Base-by-base conservation (phyloP, 2,113 vertebrate species). In the Cyphomyrus discorhynchus region DNA sequence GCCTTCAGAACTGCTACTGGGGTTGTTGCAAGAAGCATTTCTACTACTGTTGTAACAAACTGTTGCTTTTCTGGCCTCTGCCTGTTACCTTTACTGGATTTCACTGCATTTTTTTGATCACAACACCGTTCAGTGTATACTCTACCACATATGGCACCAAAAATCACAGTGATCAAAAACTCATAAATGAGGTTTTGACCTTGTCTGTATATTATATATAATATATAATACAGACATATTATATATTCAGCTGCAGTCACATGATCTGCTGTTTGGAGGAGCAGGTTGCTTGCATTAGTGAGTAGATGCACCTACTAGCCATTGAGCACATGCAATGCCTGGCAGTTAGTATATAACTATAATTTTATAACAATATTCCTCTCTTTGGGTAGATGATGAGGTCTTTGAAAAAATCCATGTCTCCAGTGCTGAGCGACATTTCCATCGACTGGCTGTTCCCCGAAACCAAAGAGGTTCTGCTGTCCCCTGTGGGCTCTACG, bases 361-460 rank as follows among this genome's bases (percentile, higher is more conserved):
- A 24, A 21, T 5, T 2, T 7, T 62, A 86, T 49, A 4, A 31
- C 42, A 11, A 27, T 53, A 53, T 88, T 35, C 2, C 53, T 84
- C 5, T 31, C 47, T 84, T 47, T 89, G 39, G 77, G 58, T 95
- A 99, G 98, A 97, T 99, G 97, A 94, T 99, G 86, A 97, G 95
- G 89, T 97, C 96, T 0, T 94, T 99, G 95, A 99, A 98, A 97
- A 98, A 96, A 92, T 97, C 96, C 0, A 97, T 98, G 98, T 96
- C 95, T 0, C 97, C 98, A 0, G 97, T 97, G 3, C 95, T 99
- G 90, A 99, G 97, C 0, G 97, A 99, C 0, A 97, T 99, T 91
- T 96, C 97, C 0, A 97, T 99, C 66, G 98, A 99, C 66, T 99
- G 98, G 98, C 91, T 98, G 80, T 98, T 99, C 88, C 98, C 98